Percentiles rank a stretch among this genome's conserved stretches.
These are phyloP conservation scores for Zalophus californianus DNA, from an alignment of 2,797 vertebrate species.

Conservation along the genomic window DNA sequence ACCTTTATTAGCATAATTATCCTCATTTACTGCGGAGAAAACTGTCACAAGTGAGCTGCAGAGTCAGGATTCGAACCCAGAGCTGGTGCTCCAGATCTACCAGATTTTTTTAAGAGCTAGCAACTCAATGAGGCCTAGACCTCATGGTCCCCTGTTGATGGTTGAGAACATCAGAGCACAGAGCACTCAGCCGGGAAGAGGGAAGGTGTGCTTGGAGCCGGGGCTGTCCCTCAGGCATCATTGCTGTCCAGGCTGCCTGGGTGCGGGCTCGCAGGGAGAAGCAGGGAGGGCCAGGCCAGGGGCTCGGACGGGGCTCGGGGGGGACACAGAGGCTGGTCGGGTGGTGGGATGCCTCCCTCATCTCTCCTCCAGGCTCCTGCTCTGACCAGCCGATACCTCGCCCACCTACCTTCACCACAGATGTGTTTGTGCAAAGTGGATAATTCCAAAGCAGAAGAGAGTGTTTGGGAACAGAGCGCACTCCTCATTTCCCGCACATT, in stretches of 20 bases:
- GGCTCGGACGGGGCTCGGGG: too few species aligned
- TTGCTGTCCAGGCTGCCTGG: neutral
- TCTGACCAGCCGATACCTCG: neutral
- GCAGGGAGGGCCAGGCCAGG: neutral
- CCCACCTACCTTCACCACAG: neutral
- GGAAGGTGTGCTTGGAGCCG: neutral
- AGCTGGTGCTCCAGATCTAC: neutral
- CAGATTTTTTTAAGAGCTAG: neutral
- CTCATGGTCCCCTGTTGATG: neutral
- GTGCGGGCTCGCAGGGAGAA: neutral
- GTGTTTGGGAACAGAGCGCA: neutral
- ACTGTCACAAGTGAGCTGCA: neutral
- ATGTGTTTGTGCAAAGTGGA: slow-evolving; percentile 7
- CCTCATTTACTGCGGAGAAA: neutral
- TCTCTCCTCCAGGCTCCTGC: neutral
- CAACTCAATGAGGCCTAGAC: neutral
- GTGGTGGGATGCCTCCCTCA: neutral
- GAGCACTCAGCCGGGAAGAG: accelerated
- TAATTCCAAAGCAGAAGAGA: slow-evolving; percentile 31
- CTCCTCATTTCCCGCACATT: neutral
- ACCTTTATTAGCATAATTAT: neutral
- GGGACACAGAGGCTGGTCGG: neutral
- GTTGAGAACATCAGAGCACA: neutral
- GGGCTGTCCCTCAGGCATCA: accelerated
- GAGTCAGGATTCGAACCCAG: neutral